Evolutionary conservation across 1,140 invertebrate species (phyloP).

Genomic region (Odontomachus brunneus): DNA sequence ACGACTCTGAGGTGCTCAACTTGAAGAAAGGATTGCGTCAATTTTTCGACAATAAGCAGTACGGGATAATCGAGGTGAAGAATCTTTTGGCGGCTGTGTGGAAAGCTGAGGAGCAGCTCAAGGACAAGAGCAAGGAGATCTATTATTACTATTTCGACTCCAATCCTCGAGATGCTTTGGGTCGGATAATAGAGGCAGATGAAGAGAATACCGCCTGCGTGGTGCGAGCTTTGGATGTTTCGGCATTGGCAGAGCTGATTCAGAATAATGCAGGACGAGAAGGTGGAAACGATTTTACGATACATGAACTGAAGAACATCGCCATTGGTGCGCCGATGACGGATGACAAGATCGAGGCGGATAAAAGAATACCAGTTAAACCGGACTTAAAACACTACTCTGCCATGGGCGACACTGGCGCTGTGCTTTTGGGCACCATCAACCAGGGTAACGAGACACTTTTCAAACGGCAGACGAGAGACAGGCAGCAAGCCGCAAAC

Average conservation of each 20-base stretch:
- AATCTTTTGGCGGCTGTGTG: conserved; percentile 75
- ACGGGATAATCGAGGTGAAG: conserved; percentile 75
- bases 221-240: conserved; percentile 67
- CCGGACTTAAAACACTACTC: conserved; percentile 76
- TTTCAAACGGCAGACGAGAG: conserved; percentile 76
- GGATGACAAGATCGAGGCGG: conserved; percentile 78
- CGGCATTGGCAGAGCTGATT: conserved; percentile 69
- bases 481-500: conserved; percentile 80
- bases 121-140: conserved; percentile 62
- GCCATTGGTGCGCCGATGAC: conserved; percentile 73
- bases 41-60: conserved; percentile 77
- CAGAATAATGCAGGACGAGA: conserved; percentile 39
- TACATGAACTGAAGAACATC: conserved; percentile 76
- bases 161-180: conserved; percentile 71
- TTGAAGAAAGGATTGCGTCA: conserved; percentile 65
- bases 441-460: conserved; percentile 73
- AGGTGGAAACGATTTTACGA: conserved; percentile 68
- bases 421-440: conserved; percentile 75
- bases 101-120: conserved; percentile 77
- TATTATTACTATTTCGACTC: conserved; percentile 79
- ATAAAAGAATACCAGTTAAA: conserved; percentile 71
- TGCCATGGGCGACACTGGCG: conserved; percentile 71
- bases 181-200: not conserved
- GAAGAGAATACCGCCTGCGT: conserved; percentile 70
- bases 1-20: conserved; percentile 56